Evolutionary conservation across 2,888 invertebrate species (phyloP).

Genomic region (Didymodactylos carnosus): DNA sequence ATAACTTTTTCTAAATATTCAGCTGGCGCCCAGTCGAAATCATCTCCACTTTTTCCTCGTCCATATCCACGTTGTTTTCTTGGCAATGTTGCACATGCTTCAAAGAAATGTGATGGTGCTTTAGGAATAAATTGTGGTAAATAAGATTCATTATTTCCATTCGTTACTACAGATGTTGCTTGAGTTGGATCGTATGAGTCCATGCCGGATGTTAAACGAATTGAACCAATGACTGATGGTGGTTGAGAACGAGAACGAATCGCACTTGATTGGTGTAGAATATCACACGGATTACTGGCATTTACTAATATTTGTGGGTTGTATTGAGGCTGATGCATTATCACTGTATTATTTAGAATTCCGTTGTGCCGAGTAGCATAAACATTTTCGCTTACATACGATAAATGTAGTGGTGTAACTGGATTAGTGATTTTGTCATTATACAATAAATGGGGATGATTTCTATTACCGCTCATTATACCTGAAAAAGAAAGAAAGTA

Average conservation of each 20-base stretch:
- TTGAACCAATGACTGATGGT: neutral
- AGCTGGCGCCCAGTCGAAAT: neutral
- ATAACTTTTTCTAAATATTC: slow-evolving; percentile 40
- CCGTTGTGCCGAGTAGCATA: neutral
- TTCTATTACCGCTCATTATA: no score
- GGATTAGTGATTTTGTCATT: no score
- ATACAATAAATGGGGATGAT: no score
- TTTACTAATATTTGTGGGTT: neutral
- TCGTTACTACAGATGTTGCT: neutral
- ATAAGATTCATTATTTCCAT: neutral
- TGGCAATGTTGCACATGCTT: neutral
- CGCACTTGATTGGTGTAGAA: no score
- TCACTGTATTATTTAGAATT: neutral
- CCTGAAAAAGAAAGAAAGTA: no score
- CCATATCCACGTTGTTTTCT: neutral
- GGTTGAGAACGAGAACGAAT: neutral
- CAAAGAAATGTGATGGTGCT: neutral
- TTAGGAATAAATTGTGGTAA: neutral
- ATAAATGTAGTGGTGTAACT: no score
- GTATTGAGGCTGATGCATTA: no score
- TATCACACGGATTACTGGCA: neutral
- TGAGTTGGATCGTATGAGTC: neutral
- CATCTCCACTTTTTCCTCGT: neutral
- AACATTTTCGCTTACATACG: neutral
- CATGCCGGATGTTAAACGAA: neutral